phyloP scores from a whole-genome alignment of 2,797 vertebrate species.

The Girardinus metallicus region DNA sequence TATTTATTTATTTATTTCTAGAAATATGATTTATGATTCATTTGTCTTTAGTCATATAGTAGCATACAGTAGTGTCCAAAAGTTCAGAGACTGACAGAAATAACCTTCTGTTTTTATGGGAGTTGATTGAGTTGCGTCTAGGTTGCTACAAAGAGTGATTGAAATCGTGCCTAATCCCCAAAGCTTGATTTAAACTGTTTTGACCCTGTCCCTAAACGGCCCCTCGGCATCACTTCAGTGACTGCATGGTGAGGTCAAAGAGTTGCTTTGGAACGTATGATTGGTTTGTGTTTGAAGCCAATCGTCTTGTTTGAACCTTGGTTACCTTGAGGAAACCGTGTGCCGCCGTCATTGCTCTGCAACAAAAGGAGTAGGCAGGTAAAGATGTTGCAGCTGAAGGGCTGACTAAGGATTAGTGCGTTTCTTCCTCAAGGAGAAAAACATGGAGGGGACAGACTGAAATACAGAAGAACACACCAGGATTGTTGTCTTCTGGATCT shows the following conservation, averaged over 20 bases:
- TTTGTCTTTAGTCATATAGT: background rate
- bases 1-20: background rate
- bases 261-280: background rate
- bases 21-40: background rate
- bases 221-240: background rate
- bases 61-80: background rate
- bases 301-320: background rate
- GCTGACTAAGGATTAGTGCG: background rate
- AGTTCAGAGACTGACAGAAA: background rate
- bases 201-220: background rate
- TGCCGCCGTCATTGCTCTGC: background rate
- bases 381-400: background rate
- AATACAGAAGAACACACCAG: background rate
- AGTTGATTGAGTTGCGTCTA: background rate
- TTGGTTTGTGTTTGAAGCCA: background rate
- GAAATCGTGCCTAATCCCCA: background rate
- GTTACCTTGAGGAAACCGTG: background rate
- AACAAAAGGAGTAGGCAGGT: background rate
- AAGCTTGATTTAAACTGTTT: background rate
- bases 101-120: background rate
- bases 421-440: background rate
- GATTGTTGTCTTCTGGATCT: background rate
- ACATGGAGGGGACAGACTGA: background rate
- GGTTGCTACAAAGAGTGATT: background rate
- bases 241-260: background rate